Conservation (phyloP, 2,797 vertebrate genomes). For the Dipus sagitta region DNA sequence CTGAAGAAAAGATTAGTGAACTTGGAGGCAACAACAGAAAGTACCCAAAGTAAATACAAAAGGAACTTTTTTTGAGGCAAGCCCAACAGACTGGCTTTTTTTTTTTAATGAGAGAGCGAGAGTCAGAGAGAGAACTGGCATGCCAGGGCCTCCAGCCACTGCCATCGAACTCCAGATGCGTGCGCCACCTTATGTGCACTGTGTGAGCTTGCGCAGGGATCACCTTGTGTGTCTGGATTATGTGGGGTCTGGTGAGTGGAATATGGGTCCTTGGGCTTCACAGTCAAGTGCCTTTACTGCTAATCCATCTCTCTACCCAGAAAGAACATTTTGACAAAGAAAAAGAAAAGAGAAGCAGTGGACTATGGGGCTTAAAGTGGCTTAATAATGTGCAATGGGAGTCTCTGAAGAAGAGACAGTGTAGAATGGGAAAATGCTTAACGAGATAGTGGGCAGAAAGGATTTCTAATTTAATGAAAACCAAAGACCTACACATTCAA, state of each 20-base stretch:
- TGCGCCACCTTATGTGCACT: no score
- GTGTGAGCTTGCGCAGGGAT: no score
- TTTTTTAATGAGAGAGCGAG: no score
- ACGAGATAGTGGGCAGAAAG: background rate
- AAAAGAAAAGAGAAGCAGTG: background rate
- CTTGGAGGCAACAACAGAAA: background rate
- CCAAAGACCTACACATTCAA: slow-evolving; percentile 34
- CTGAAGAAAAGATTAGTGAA: slow-evolving; percentile 4
- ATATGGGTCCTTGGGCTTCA: no score
- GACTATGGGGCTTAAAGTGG: background rate
- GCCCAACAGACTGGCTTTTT: no score
- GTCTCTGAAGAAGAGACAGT: background rate
- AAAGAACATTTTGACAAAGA: background rate
- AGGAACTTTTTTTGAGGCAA: background rate
- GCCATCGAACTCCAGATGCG: no score
- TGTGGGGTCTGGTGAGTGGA: no score
- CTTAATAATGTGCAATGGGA: background rate
- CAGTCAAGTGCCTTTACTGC: no score
- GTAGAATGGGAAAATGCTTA: background rate
- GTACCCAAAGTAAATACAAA: background rate
- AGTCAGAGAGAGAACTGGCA: no score
- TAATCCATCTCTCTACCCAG: no score
- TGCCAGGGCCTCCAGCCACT: no score
- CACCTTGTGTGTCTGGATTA: no score
- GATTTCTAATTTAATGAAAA: slow-evolving; percentile 40